Conservation (phyloP, 2,888 invertebrate species). For the Eledona agricola region DNA sequence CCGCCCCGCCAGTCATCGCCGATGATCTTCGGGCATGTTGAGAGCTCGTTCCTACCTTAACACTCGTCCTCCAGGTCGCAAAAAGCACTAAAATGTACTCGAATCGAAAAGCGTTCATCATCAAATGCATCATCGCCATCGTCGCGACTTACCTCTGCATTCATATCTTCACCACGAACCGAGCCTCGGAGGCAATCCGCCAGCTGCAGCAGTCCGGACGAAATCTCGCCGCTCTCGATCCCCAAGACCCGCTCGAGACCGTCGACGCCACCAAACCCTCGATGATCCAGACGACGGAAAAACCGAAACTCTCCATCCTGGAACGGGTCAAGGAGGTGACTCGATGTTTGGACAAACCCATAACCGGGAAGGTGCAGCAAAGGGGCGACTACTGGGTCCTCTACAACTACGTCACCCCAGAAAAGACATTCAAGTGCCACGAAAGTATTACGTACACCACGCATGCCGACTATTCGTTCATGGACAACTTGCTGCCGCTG, state of each 20-base stretch:
- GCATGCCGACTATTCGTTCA: slow-evolving; percentile 90
- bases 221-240: slow-evolving; percentile 60
- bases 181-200: slow-evolving; percentile 51
- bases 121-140: slow-evolving; percentile 54
- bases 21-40: slow-evolving; percentile 56
- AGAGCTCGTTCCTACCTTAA: slow-evolving; percentile 53
- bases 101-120: slow-evolving; percentile 53
- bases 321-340: slow-evolving; percentile 55
- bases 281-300: slow-evolving; percentile 11
- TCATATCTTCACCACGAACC: slow-evolving; percentile 54
- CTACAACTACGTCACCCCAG: slow-evolving; percentile 84
- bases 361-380: slow-evolving; percentile 59
- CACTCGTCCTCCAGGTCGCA: slow-evolving; percentile 59
- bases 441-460: slow-evolving; percentile 91
- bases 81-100: slow-evolving; percentile 52
- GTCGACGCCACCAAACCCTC: slow-evolving; percentile 36
- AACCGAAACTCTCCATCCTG: slow-evolving; percentile 33
- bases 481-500: slow-evolving; percentile 87
- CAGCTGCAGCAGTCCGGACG: slow-evolving; percentile 62
- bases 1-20: slow-evolving; percentile 11
- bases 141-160: slow-evolving; percentile 53
- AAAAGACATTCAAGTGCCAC: slow-evolving; percentile 73
- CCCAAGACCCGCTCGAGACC: slow-evolving; percentile 25
- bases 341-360: slow-evolving; percentile 58
- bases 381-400: slow-evolving; percentile 80